Percentiles rank a stretch among this genome's conserved stretches.
Evolutionary conservation across 1,140 invertebrate genomes (phyloP).

Genomic region (Platyura marginata): DNA sequence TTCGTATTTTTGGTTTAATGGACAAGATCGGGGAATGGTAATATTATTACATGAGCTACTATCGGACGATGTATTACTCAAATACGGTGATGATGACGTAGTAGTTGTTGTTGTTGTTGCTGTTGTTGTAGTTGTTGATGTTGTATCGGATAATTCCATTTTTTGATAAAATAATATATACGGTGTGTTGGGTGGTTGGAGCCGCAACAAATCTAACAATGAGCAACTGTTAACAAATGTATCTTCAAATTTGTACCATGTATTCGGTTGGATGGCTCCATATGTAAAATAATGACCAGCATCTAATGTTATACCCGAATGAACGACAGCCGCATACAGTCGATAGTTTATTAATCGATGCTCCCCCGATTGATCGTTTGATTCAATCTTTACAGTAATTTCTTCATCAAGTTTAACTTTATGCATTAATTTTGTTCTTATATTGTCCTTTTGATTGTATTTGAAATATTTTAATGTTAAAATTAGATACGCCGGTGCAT

Average conservation of each 20-base stretch:
- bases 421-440: constrained; percentile 53
- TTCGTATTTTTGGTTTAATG: too few relatives aligned
- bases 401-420: constrained; percentile 40
- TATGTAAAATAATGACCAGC: constrained; percentile 77
- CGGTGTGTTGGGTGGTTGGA: constrained; percentile 54
- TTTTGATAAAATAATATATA: constrained; percentile 62
- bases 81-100: too few relatives aligned
- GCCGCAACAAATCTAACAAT: constrained; percentile 36
- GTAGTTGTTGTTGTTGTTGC: neutral
- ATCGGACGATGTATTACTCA: too few relatives aligned
- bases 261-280: constrained; percentile 26
- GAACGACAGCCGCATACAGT: constrained; percentile 65
- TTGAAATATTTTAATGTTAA: constrained; percentile 66
- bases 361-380: constrained; percentile 14
- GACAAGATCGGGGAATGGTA: too few relatives aligned
- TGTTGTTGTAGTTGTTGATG: neutral
- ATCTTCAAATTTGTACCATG: constrained; percentile 72
- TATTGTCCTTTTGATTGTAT: constrained; percentile 47
- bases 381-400: constrained; percentile 27
- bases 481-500: constrained; percentile 55
- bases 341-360: constrained; percentile 33
- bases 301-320: constrained; percentile 62
- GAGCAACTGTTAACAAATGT: constrained; percentile 40
- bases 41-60: too few relatives aligned
- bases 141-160: constrained; percentile 1